Base-by-base conservation (phyloP, 2,113 vertebrate species). In the Morone chrysops region DNA sequence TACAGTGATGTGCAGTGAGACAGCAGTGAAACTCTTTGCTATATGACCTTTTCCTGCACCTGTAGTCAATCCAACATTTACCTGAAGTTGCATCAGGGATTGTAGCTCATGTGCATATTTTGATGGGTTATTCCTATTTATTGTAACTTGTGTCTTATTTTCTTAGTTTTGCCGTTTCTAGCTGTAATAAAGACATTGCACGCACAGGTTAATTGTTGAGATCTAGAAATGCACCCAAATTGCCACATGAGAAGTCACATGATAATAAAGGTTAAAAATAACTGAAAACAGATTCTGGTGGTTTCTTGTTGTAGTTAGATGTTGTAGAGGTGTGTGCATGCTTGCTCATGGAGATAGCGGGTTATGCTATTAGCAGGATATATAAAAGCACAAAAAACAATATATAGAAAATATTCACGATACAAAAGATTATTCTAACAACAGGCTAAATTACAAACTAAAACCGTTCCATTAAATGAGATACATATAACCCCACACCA, bases 61-160 rank as follows among this genome's bases (percentile, higher is more conserved):
- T 56, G 41, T 31, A 61, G 41, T 60, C 20, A 50, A n/a, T 50
- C 43, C 67, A 69, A 20, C 48, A 43, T 61, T 65, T 31, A 76
- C 41, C 17, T 73, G 41, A 18, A 57, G 8, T 8, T 8, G 38
- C 6, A 1, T 0, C 17, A 1, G 9, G 0, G 8, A 3, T 25
- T 7, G 1, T 22, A 67, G 17, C 54, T 14, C 9, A 67, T 38
- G 8, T 5, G 54, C 36, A 11, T 66, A 12, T 38, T 67, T 56
- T 66, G 7, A 63, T n/a, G 25, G 10, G 25, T 43, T 8, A 14
- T 43, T 41, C 14, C 60, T 45, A 3, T 36, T 45, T 36, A 6
- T 47, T 47, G 6, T 36, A 5, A 65, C 3, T 5, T 14, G 20
- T 8, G 36, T 43, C 61, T 18, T 43, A 38, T 14, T 47, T 16